Percentiles rank a stretch among this genome's conserved stretches.
These are phyloP conservation scores for Microtus pennsylvanicus DNA, from an alignment of 2,113 vertebrate genomes.

Conservation along the genomic window DNA sequence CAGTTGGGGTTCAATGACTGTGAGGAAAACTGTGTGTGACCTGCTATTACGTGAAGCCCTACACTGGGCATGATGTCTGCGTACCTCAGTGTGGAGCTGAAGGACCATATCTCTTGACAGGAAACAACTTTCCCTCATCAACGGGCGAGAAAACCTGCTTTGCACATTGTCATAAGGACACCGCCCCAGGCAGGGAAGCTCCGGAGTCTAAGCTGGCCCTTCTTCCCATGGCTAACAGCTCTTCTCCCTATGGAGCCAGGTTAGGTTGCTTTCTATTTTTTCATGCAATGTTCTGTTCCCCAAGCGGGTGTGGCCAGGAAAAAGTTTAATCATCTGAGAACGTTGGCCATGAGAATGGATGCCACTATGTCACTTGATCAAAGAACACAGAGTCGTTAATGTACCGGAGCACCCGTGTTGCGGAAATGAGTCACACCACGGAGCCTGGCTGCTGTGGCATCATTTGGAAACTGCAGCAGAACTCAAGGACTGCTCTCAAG, in stretches of 20 bases:
- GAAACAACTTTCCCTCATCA: not conserved
- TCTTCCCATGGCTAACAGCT: not conserved
- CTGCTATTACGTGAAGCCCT: not conserved
- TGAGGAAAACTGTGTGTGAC: not conserved
- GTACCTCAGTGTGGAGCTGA: not conserved
- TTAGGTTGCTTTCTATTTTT: not conserved
- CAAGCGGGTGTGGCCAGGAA: slow-evolving; percentile 43
- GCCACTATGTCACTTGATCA: slow-evolving; percentile 67
- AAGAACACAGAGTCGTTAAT: slow-evolving; percentile 79
- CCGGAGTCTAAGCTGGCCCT: too few relatives aligned
- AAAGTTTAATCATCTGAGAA: slow-evolving; percentile 64
- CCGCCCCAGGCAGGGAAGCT: not conserved
- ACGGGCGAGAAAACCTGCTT: not conserved
- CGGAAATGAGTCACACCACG: slow-evolving; percentile 86
- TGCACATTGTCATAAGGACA: not conserved
- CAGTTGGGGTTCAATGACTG: not conserved
- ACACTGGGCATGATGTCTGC: not conserved
- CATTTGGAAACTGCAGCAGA: slow-evolving; percentile 79
- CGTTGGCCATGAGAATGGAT: slow-evolving; percentile 54
- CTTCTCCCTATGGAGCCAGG: not conserved
- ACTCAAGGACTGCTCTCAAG: slow-evolving; percentile 75
- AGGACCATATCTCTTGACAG: not conserved
- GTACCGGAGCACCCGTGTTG: slow-evolving; percentile 76
- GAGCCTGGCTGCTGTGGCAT: slow-evolving; percentile 73
- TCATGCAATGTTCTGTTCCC: slow-evolving; percentile 20